These are phyloP conservation scores for Danio jaintianensis DNA, from an alignment of 2,797 vertebrate genomes.

Conservation along the genomic window DNA sequence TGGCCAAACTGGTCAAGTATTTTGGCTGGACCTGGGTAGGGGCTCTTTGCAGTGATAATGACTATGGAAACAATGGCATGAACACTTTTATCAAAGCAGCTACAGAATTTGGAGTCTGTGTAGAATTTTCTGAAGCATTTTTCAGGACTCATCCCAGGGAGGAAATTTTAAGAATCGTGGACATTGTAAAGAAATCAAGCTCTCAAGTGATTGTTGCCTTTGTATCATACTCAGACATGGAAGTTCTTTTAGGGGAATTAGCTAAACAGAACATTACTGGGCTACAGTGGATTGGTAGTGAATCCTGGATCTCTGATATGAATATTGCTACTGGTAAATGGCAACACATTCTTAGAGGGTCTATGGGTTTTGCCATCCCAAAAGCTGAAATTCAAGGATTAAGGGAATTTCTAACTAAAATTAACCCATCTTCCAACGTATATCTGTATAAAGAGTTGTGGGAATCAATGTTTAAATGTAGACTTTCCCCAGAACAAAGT, in stretches of 20 bases:
- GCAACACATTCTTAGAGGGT: conserved; percentile 62
- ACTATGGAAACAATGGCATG: conserved; percentile 79
- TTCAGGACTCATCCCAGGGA: conserved; percentile 63
- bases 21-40: conserved; percentile 83
- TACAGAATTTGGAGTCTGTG: conserved; percentile 69
- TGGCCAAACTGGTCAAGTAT: conserved; percentile 74
- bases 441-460: conserved; percentile 52
- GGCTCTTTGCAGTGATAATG: conserved; percentile 72
- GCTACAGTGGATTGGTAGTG: conserved; percentile 76
- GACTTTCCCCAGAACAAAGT: conserved; percentile 39
- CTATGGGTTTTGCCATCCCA: conserved; percentile 73
- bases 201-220: conserved; percentile 72
- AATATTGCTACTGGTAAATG: conserved; percentile 64
- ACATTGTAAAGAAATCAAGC: conserved; percentile 51
- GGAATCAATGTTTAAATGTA: conserved; percentile 60
- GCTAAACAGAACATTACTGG: conserved; percentile 63
- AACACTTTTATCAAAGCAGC: conserved; percentile 69
- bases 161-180: conserved; percentile 52
- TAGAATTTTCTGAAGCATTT: conserved; percentile 73
- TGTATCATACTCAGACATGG: conserved; percentile 68
- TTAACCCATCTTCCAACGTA: conserved; percentile 60
- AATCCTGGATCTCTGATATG: conserved; percentile 74
- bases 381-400: conserved; percentile 71
- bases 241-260: conserved; percentile 70
- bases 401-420: conserved; percentile 66